Base-by-base conservation (phyloP, 2,797 vertebrate species). In the Sitta carolinensis region DNA sequence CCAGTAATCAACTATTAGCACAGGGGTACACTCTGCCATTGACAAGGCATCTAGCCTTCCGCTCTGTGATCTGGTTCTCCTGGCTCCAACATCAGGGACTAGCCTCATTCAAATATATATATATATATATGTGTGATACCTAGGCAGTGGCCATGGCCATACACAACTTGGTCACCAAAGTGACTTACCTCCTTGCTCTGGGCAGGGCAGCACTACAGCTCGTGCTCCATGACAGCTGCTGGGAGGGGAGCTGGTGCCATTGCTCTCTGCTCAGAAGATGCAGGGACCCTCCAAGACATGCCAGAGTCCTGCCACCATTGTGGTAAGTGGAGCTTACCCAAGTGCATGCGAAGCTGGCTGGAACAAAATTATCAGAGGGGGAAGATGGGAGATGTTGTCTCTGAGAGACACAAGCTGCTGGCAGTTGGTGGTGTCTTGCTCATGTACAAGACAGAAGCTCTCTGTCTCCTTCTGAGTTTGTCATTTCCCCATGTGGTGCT, bases 61-160 rank as follows among this genome's bases (percentile, higher is more conserved):
- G 25, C 54, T 70, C 48, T 57, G 19, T n/a, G 27, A 47, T 50
- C 32, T 64, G 80, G 55, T 25, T 67, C 19, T 78, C 55, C 12
- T 79, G 9, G 3, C n/a, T 52, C 32, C 59, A 34, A n/a, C 27
- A 47, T 21, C 36, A 83, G 25, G 38, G 30, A 72, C 26, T n/a
- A 42, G 22, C 11, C 48, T 38, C 43, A 7, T 26, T 66, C 4
- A 58, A 54, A 63, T 26, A 81, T 8, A 54, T 5, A 8, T 5
- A 9, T 5, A 9, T 5, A 10, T 10, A 10, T 6, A 10, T 16
- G 8, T 0, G 1, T 59, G 43, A 25, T 45, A 58, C 20, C 8
- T 27, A 7, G 16, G 20, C 19, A 26, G 40, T 38, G 36, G 29
- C 34, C n/a, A 11, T 36, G 34, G 75, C 16, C 42, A 47, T 15